phyloP scores from a whole-genome alignment of 2,797 vertebrate genomes.

The Ataeniobius toweri region DNA sequence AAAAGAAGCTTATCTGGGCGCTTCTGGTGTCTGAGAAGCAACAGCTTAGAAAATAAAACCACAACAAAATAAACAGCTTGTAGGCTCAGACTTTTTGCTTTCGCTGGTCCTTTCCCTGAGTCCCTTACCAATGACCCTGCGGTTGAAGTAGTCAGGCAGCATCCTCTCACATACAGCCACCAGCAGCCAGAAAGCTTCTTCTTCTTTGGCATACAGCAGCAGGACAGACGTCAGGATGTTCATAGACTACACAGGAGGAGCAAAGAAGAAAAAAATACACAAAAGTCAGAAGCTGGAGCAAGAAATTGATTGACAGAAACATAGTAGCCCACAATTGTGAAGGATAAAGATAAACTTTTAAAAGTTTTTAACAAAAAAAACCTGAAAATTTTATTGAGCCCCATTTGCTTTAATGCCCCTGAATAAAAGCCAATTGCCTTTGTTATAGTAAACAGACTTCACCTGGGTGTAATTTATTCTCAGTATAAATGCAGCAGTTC shows the following conservation, averaged over 20 bases:
- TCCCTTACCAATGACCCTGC: slow-evolving; percentile 90
- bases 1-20: slow-evolving; percentile 11
- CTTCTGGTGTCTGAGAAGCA: not conserved
- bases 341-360: not conserved
- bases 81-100: not conserved
- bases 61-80: not conserved
- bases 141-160: slow-evolving; percentile 97
- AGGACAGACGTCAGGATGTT: slow-evolving; percentile 96
- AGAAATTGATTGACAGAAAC: not conserved
- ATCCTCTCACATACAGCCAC: slow-evolving; percentile 95
- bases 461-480: no score
- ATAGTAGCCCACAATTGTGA: not conserved
- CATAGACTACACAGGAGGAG: slow-evolving; percentile 85
- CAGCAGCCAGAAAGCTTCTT: slow-evolving; percentile 97
- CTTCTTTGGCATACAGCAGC: slow-evolving; percentile 92
- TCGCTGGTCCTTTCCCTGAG: not conserved
- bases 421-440: no score
- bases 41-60: slow-evolving; percentile 1
- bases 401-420: no score
- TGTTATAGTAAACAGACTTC: no score
- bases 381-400: not conserved
- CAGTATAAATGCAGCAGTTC: no score
- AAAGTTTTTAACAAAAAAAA: not conserved
- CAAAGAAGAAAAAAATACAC: not conserved
- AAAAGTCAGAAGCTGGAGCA: not conserved